Percentiles rank a stretch among this genome's conserved stretches.
These are phyloP conservation scores for Drosophila navojoa DNA, from an alignment of 1,140 invertebrate species.

Conservation along the genomic window DNA sequence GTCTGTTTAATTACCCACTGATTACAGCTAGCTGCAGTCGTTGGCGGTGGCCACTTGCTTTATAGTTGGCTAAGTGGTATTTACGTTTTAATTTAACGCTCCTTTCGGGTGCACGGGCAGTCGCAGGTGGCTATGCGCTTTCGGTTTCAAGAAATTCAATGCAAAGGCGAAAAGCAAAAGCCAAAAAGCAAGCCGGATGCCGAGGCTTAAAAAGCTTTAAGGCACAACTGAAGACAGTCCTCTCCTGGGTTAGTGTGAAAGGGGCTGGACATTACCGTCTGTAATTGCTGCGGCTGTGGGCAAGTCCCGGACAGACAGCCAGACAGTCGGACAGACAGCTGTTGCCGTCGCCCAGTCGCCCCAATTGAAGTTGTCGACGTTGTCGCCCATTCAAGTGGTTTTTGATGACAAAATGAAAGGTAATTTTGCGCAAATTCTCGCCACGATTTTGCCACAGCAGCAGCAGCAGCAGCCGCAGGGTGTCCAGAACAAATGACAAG, in stretches of 20 bases:
- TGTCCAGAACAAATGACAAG: constrained; percentile 71
- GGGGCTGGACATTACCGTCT: constrained; percentile 63
- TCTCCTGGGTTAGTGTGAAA: constrained; percentile 2
- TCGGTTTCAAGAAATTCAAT: constrained; percentile 73
- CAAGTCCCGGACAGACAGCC: constrained; percentile 25
- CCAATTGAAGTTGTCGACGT: constrained; percentile 6
- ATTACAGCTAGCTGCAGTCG: constrained; percentile 55
- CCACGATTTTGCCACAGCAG: constrained; percentile 58
- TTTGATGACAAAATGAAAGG: constrained; percentile 83
- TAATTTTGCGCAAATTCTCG: constrained; percentile 73
- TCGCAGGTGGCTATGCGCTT: constrained; percentile 50
- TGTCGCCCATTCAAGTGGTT: constrained; percentile 76
- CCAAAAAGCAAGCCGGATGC: constrained; percentile 56
- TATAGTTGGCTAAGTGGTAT: constrained; percentile 77
- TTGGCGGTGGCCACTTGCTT: constrained; percentile 60
- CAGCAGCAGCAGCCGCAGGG: constrained; percentile 43
- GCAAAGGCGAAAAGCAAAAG: constrained; percentile 54
- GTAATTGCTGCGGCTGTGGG: constrained; percentile 73
- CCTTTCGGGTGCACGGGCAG: constrained; percentile 33
- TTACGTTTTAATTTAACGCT: constrained; percentile 82
- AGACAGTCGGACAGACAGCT: constrained; percentile 16
- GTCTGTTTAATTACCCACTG: constrained; percentile 74
- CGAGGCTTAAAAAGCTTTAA: constrained; percentile 64
- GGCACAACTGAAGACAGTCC: constrained; percentile 53
- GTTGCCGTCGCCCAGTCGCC: constrained; percentile 17